A percentile compares a stretch with the other conserved stretches of the same genome.
phyloP scores from a whole-genome alignment of 2,888 invertebrate species.

The Trypoxylon attenuatum region DNA sequence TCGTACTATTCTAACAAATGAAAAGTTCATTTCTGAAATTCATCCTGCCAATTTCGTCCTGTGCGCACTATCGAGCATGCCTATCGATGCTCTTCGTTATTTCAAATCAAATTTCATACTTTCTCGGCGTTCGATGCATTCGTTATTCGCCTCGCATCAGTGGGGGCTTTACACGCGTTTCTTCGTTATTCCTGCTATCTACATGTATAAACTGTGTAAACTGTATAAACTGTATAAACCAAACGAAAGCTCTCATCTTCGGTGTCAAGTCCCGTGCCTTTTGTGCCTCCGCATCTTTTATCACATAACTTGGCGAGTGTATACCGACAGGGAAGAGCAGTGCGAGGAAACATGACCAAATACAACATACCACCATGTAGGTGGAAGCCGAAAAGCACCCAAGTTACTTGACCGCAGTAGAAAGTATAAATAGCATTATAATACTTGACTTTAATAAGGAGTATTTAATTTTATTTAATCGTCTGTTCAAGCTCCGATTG shows the following conservation, averaged over 20 bases:
- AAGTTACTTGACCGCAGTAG: conserved; percentile 7
- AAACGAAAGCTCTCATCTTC: conserved; percentile 22
- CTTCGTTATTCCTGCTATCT: no score
- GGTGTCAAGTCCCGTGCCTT: conserved; percentile 48
- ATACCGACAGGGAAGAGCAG: neutral
- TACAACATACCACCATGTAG: conserved; percentile 20
- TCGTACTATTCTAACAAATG: no score
- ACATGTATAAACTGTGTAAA: no score
- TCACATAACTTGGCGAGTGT: conserved; percentile 14
- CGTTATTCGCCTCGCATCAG: no score
- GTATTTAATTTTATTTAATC: conserved; percentile 23
- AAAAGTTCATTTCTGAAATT: no score
- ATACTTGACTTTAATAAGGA: conserved; percentile 7
- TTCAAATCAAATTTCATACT: no score
- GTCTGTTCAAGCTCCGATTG: conserved; percentile 6
- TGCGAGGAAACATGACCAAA: neutral
- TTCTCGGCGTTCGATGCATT: no score
- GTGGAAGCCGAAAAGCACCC: neutral
- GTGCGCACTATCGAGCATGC: no score
- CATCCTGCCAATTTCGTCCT: no score
- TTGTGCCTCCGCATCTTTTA: conserved; percentile 45
- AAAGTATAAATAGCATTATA: conserved; percentile 12
- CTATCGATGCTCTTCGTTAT: no score
- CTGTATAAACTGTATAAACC: neutral
- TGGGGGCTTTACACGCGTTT: no score